Base-by-base conservation (phyloP, 53 echinoderm and acorn worm genomes). In the Mesocentrotus franciscanus region DNA sequence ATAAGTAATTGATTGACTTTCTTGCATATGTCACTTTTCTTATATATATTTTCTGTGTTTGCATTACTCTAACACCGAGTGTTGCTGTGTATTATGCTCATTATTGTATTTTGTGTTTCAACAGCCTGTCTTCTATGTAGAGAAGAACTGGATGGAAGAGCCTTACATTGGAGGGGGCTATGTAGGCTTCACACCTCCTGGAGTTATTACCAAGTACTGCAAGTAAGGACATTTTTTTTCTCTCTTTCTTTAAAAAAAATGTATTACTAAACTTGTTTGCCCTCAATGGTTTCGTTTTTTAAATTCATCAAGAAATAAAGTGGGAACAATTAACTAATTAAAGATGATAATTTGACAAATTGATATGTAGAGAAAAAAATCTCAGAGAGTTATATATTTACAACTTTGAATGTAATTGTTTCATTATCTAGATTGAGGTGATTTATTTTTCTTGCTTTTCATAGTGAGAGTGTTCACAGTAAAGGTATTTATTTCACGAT, bases 91-190 rank as follows among this genome's bases (percentile, higher is more conserved):
- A 49, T 49, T 49, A 49, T 4, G 49, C 49, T 49, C 6, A 49
- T 49, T 49, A 49, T 49, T 49, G 49, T 49, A 49, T 49, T 49
- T 49, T 49, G 49, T 49, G 7, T 89, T 91, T 6, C 22, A 95
- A 34, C 95, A 97, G 97, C 97, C 97, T 18, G 64, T 92, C 12
- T 90, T 96, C 92, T 97, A 97, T 61, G 92, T 97, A 24, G 97
- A 97, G 95, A 96, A 97, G 89, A 97, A 97, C 68, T 97, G 97
- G 97, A 97, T 97, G 97, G 94, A 95, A n/a, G 97, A 97, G 85
- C 95, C 96, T 34, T 97, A 97, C 94, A 97, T 97, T 9, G 97
- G 96, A 24, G 97, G 97, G n/a, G 97, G 97, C 24, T 97, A 97
- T 92, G 97, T 96, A n/a, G 90, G 95, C 0, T 92, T 95, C 64